A percentile compares a stretch with the other conserved stretches of the same genome.
Conservation (phyloP, 2,797 vertebrate genomes). For the Gymnocypris eckloni region DNA sequence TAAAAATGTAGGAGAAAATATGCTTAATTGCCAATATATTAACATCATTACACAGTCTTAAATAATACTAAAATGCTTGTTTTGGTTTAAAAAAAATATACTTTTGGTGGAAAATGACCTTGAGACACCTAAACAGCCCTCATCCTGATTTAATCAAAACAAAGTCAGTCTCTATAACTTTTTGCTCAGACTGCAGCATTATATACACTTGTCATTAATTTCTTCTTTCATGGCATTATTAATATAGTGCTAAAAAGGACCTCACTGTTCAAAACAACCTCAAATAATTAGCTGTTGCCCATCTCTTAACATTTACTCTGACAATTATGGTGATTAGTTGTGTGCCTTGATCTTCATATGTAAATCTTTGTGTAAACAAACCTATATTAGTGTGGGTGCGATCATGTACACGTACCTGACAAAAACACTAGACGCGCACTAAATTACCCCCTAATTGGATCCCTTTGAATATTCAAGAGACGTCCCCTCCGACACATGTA, state of each 20-base stretch:
- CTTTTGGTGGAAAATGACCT: neutral
- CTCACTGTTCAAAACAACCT: conserved; percentile 45
- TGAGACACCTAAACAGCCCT: neutral
- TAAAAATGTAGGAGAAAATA: neutral
- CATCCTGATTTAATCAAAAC: neutral
- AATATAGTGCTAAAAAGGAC: conserved; percentile 40
- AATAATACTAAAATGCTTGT: neutral
- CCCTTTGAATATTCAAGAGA: conserved; percentile 65
- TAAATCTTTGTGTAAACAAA: conserved; percentile 60
- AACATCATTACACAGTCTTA: neutral
- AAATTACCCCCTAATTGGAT: conserved; percentile 64
- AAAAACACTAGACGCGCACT: conserved; percentile 45
- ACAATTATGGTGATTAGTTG: conserved; percentile 58
- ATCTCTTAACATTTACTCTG: conserved; percentile 57
- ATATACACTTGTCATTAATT: conserved; percentile 7
- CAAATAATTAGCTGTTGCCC: conserved; percentile 52
- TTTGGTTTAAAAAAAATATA: neutral
- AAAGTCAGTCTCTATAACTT: conserved; percentile 4
- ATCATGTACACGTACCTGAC: conserved; percentile 42
- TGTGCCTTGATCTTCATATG: conserved; percentile 62
- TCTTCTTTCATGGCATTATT: conserved; percentile 37
- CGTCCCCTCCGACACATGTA: conserved; percentile 61
- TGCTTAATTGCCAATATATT: neutral
- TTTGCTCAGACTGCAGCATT: neutral
- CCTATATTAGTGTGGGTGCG: conserved; percentile 32